A percentile compares a stretch with the other conserved stretches of the same genome.
Conservation (phyloP, 2,113 vertebrate genomes). For the Redunca redunca region DNA sequence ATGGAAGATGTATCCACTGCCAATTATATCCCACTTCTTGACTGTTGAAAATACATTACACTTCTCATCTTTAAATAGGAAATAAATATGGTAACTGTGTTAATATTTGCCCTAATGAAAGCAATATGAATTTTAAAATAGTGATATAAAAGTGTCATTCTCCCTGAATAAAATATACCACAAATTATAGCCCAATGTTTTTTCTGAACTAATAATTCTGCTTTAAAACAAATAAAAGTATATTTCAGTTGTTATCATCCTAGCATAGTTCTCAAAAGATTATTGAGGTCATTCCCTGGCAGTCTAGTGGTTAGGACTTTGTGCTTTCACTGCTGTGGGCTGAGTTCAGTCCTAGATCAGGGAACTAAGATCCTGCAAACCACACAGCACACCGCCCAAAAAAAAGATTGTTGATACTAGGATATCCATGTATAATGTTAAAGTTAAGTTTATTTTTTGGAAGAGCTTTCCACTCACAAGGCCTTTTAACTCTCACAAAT, state of each 20-base stretch:
- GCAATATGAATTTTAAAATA: conserved; percentile 49
- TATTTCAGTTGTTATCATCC: not conserved
- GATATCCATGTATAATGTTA: not conserved
- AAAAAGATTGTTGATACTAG: not conserved
- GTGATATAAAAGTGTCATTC: conserved; percentile 14
- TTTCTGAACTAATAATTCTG: conserved; percentile 1
- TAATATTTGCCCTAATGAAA: conserved; percentile 66
- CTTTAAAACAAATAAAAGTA: conserved; percentile 21
- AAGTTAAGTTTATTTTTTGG: not conserved
- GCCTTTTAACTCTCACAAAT: not conserved
- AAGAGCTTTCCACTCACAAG: not conserved
- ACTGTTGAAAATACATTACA: conserved; percentile 44
- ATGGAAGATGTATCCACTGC: not conserved
- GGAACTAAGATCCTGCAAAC: not conserved
- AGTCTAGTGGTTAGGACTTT: not conserved
- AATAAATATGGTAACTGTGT: conserved; percentile 53
- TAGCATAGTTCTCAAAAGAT: not conserved
- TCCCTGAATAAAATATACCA: conserved; percentile 34
- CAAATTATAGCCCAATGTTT: not conserved
- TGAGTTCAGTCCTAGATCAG: not conserved
- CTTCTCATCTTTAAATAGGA: conserved; percentile 60
- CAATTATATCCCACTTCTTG: conserved; percentile 57
- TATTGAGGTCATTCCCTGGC: not conserved
- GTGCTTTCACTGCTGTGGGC: not conserved
- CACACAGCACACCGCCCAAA: not conserved